Evolutionary conservation across 2,113 vertebrate genomes (phyloP), one percentile per base, ranked within the genome.

Genomic region (Trichechus manatus): DNA sequence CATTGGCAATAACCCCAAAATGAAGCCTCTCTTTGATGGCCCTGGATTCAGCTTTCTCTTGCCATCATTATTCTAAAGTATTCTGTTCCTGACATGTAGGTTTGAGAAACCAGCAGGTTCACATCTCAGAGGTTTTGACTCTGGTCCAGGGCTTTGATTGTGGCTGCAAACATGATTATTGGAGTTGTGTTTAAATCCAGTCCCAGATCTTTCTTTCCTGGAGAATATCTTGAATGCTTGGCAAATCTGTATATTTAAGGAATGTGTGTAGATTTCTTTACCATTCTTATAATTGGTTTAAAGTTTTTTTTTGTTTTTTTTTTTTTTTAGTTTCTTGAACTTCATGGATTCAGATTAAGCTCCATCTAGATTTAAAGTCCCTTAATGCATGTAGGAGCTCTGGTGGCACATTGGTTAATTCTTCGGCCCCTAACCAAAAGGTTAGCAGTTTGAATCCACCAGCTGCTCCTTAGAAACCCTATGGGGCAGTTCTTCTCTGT

Each of bases 211-310:
- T 64, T 86, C n/a, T 96, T 87, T 87, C 5, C 70, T 85, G 47
- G 80, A 90, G 77, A 87, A 22, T 64, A 66, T 87, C 77, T 87
- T 84, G 10, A 96, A 96, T 84, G 70, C 93, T 84, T 95, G 78
- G 56, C n/a, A 89, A 31, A 83, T 94, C 59, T 75, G 4, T 74
- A 4, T 44, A 84, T 47, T 68, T 82, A 66, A 93, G 78, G 61
- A 79, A 91, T 19, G 33, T 59, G 22, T 91, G 2, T 87, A 83
- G 87, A 36, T 91, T 91, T 97, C 56, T 36, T 86, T 13, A 44
- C 31, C 36, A 27, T 92, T 92, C 82, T 80, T 86, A 56, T 9
- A 78, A 87, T 68, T 85, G 29, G 27, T 79, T 96, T 78, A 53
- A 10, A 9, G 9, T 9, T 9, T 47, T 47, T 47, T 47, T 47